These are phyloP conservation scores for Apamea epomidion DNA, from an alignment of 2,888 invertebrate species.

Conservation along the genomic window DNA sequence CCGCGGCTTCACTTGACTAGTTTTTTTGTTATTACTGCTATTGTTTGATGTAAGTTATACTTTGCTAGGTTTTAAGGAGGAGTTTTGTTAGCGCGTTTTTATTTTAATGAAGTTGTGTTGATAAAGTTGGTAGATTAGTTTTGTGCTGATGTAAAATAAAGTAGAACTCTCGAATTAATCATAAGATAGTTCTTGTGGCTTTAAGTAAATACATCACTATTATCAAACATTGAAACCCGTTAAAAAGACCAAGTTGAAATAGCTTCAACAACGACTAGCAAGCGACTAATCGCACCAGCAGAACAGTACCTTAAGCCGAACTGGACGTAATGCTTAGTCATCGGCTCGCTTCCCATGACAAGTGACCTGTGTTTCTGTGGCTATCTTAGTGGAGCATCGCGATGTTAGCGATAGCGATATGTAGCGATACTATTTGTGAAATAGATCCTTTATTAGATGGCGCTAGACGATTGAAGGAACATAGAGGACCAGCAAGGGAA, in stretches of 20 bases:
- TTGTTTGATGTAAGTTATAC: constrained; percentile 86
- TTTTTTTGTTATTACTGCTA: constrained; percentile 84
- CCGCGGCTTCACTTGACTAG: constrained; percentile 80
- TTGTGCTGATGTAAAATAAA: not conserved
- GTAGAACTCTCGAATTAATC: not conserved
- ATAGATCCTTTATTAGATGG: constrained; percentile 40
- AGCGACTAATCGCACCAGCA: constrained; percentile 30
- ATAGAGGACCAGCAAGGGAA: not conserved
- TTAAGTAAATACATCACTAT: not conserved
- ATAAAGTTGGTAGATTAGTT: not conserved
- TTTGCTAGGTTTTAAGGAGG: constrained; percentile 73
- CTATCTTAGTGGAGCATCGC: constrained; percentile 70
- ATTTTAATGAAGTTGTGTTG: not conserved
- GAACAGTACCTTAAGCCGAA: constrained; percentile 69
- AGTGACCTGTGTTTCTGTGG: constrained; percentile 70
- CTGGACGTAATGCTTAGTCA: constrained; percentile 73
- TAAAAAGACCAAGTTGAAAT: not conserved
- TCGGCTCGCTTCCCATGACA: constrained; percentile 79
- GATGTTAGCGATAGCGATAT: constrained; percentile 61
- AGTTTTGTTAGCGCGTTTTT: constrained; percentile 66
- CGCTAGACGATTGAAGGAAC: not conserved
- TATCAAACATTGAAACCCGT: not conserved
- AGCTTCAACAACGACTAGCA: not conserved
- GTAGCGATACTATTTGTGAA: constrained; percentile 49
- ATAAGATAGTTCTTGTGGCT: not conserved